phyloP scores from a whole-genome alignment of 2,113 vertebrate genomes.

The Bubo bubo region DNA sequence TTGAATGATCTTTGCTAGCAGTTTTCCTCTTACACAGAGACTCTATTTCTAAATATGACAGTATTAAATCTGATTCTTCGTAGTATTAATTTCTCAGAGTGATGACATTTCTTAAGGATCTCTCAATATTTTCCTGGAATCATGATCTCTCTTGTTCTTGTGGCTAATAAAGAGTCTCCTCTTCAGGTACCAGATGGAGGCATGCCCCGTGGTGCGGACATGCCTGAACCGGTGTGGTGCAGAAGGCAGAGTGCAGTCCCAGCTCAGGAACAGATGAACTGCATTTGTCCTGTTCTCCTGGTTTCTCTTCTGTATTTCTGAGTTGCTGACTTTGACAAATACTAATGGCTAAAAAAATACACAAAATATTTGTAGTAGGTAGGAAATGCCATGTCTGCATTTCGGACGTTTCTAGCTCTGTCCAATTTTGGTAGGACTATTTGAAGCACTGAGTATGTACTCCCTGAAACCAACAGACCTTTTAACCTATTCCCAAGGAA shows the following conservation, averaged over 20 bases:
- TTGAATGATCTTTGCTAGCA: neutral
- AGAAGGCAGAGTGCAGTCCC: neutral
- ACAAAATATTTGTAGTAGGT: neutral
- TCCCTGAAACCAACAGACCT: neutral
- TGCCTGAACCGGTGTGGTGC: neutral
- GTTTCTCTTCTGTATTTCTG: neutral
- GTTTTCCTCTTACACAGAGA: neutral
- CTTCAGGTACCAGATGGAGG: neutral
- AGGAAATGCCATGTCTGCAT: neutral
- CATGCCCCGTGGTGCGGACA: rapidly evolving
- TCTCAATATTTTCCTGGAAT: neutral
- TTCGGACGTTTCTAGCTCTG: neutral
- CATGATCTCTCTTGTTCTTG: neutral
- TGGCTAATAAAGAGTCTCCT: neutral
- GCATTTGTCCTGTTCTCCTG: neutral
- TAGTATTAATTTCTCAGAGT: neutral
- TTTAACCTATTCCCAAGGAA: neutral
- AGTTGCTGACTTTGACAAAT: neutral
- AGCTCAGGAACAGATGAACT: neutral
- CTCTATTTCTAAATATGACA: neutral
- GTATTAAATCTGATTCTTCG: neutral
- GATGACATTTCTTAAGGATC: neutral
- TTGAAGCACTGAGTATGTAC: neutral
- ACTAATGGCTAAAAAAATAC: neutral
- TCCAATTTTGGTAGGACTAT: neutral